Evolutionary conservation across 2,797 vertebrate genomes (phyloP), one percentile per base, ranked within the genome.

Genomic region (Tokudaia muenninki): DNA sequence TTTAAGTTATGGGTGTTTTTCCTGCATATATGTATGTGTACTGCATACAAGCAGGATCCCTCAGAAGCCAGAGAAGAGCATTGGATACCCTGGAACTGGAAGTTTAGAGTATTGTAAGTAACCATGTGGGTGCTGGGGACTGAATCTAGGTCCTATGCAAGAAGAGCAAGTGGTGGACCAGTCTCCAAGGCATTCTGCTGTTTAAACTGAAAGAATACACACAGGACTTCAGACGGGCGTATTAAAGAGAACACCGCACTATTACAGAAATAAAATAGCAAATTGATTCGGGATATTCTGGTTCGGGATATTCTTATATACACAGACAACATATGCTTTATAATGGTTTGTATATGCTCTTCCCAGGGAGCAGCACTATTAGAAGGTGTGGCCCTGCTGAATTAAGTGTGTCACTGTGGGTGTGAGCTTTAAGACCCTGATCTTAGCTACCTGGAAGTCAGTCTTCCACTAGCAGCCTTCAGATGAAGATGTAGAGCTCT

Each of bases 211-310:
- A 41, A 59, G 82, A 47, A 16, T 50, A 72, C 81, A 65, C 81
- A 80, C 21, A 90, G 19, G 37, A 26, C 65, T 31, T 47, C 77
- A 80, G 22, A 80, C 47, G 41, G 82, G 41, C 41, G 21, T n/a
- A 52, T 24, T 52, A 52, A 80, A 88, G 34, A 90, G 61, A 78
- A 44, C 34, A 47, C 16, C 16, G 2, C 34, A 6, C 59, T 92
- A 29, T 79, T 75, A 75, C 50, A 80, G 70, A 94, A 84, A 70
- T 84, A 92, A 61, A 92, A 72, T 92, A 24, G 34, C 22, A 50
- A 52, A 87, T n/a, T 16, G n/a, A 16, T 47, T 34, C 41, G 47
- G 34, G 67, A 70, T n/a, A n/a, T n/a, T 16, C 8, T 70, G n/a
- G n/a, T 47, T 34, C 41, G 47, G 34, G 67, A 70, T n/a, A n/a